Evolutionary conservation across 2,113 vertebrate species (phyloP).

Genomic region (Urocitellus parryii): DNA sequence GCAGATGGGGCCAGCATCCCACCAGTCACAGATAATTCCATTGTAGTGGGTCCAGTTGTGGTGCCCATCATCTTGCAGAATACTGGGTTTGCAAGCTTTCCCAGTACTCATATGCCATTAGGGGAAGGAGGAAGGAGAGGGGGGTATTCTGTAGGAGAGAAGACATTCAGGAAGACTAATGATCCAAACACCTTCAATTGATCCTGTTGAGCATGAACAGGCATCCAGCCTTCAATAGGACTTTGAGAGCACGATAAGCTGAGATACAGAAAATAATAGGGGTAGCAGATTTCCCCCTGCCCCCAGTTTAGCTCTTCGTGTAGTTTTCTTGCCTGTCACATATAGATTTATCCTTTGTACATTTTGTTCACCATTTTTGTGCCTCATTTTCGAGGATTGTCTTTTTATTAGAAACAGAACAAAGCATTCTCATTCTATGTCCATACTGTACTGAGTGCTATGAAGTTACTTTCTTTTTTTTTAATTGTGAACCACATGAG

Average conservation of each 20-base stretch:
- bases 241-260: neutral
- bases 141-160: neutral
- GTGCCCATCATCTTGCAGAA: neutral
- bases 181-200: neutral
- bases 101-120: neutral
- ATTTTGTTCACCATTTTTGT: neutral
- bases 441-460: neutral
- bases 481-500: neutral
- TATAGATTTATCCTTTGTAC: neutral
- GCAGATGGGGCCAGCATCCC: rapidly evolving
- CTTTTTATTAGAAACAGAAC: neutral
- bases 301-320: neutral
- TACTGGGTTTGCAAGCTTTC: neutral
- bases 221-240: neutral
- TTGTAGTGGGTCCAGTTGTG: rapidly evolving
- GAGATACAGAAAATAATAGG: neutral
- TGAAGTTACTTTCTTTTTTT: neutral
- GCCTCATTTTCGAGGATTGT: neutral
- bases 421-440: neutral
- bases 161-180: neutral
- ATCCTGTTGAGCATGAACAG: neutral
- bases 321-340: neutral
- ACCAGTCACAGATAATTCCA: neutral
- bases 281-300: neutral
- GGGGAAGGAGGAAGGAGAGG: neutral